A percentile compares a stretch with the other conserved stretches of the same genome.
phyloP scores from a whole-genome alignment of 2,888 invertebrate species.

The Andrena camellia region DNA sequence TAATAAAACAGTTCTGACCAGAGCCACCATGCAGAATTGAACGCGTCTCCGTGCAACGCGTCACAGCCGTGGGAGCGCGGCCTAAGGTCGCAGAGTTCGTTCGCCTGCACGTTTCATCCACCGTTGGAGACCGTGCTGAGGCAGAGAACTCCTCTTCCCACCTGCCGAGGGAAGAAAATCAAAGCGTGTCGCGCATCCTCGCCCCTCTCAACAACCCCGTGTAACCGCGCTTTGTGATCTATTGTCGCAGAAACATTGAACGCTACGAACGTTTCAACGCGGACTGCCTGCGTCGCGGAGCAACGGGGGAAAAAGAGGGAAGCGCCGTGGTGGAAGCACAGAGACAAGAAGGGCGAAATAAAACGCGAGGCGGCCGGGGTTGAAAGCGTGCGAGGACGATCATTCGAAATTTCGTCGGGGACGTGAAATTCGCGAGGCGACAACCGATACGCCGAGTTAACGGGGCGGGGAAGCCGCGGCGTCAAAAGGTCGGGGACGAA shows the following conservation, averaged over 20 bases:
- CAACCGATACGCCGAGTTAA: constrained; percentile 26
- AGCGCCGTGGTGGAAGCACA: neutral
- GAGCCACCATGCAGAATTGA: no score
- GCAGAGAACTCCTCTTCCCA: constrained; percentile 25
- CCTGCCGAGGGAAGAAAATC: constrained; percentile 12
- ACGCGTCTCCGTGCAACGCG: neutral
- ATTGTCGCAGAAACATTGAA: constrained; percentile 62
- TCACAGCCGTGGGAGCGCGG: constrained; percentile 8
- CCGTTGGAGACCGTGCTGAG: constrained; percentile 21
- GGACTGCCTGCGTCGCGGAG: constrained; percentile 1
- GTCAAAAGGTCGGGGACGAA: constrained; percentile 33
- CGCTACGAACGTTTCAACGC: constrained; percentile 47
- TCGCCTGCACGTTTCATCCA: constrained; percentile 14
- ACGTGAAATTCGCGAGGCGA: constrained; percentile 25
- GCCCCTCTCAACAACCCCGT: neutral
- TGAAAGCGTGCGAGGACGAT: neutral
- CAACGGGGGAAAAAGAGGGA: neutral
- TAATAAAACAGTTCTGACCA: no score
- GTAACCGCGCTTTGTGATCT: constrained; percentile 52
- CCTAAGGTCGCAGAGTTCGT: neutral
- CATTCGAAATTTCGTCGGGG: constrained; percentile 57
- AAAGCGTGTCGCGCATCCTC: constrained; percentile 23
- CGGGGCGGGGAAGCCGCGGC: constrained; percentile 13
- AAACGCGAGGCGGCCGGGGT: neutral
- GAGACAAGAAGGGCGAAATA: neutral